phyloP scores from a whole-genome alignment of 1,140 invertebrate species.

The Heliconius melpomene region DNA sequence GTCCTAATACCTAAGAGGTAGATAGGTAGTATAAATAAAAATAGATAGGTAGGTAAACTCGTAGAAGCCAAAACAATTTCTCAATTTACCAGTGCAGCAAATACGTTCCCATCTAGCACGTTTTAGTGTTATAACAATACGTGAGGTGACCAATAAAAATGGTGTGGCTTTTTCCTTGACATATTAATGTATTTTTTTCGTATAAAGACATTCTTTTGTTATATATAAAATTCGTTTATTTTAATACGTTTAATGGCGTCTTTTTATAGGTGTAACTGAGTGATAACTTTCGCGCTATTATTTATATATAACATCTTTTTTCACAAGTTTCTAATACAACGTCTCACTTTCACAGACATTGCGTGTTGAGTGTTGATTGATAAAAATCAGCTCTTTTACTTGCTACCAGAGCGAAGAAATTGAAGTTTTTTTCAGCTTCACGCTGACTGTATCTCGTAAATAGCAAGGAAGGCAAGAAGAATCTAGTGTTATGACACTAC shows the following conservation, averaged over 20 bases:
- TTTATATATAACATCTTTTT: too few species aligned
- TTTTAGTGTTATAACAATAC: slow-evolving; percentile 16
- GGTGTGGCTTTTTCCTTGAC: slow-evolving; percentile 6
- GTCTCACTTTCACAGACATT: too few species aligned
- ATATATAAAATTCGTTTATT: not conserved
- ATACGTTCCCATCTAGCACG: not conserved
- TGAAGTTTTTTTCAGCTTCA: not conserved
- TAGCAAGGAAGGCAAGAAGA: not conserved
- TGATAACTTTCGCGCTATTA: too few species aligned
- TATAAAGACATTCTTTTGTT: not conserved
- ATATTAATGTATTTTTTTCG: slow-evolving; percentile 1
- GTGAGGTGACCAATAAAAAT: slow-evolving; percentile 9
- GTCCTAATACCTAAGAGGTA: not conserved
- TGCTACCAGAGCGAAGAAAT: too few species aligned
- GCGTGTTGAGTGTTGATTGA: too few species aligned
- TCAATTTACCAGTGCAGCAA: not conserved
- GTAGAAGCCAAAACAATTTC: not conserved
- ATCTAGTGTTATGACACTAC: not conserved
- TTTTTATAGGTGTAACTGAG: too few species aligned
- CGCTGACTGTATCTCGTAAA: not conserved
- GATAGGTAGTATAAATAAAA: not conserved
- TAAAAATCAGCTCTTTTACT: too few species aligned
- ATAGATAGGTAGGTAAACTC: too few species aligned
- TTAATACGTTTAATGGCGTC: not conserved
- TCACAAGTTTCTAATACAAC: too few species aligned